Percentiles rank a stretch among this genome's conserved stretches.
Evolutionary conservation across 1,140 invertebrate species (phyloP).

Genomic region (Carcinoscorpius rotundicauda): DNA sequence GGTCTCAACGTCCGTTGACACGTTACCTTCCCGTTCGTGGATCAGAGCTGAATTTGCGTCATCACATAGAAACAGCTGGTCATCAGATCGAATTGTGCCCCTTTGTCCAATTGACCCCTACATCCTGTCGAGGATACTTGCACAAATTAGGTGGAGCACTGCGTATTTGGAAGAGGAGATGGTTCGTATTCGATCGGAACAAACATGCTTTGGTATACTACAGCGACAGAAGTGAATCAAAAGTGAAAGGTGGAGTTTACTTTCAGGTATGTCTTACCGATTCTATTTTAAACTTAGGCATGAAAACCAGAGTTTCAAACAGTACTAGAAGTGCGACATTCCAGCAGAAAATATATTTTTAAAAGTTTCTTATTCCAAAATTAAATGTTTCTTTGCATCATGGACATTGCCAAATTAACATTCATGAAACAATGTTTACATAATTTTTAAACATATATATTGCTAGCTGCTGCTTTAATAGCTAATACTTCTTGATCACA

Average conservation of each 20-base stretch:
- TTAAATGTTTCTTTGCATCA: too few relatives aligned
- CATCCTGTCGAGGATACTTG: slow-evolving; percentile 71
- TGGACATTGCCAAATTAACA: too few relatives aligned
- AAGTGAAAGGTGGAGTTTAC: slow-evolving; percentile 77
- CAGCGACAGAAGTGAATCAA: slow-evolving; percentile 74
- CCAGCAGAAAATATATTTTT: too few relatives aligned
- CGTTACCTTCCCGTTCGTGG: slow-evolving; percentile 78
- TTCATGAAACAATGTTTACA: too few relatives aligned
- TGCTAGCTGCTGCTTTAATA: too few relatives aligned
- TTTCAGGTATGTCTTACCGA: slow-evolving; percentile 53
- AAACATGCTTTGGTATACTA: slow-evolving; percentile 81
- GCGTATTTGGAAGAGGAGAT: slow-evolving; percentile 87
- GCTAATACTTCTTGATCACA: too few relatives aligned
- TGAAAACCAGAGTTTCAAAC: too few relatives aligned
- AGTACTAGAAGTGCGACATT: too few relatives aligned
- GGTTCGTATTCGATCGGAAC: slow-evolving; percentile 87
- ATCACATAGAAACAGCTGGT: slow-evolving; percentile 85
- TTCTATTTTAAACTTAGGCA: background rate
- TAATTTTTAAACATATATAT: too few relatives aligned
- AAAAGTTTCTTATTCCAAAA: too few relatives aligned
- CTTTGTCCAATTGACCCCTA: slow-evolving; percentile 65
- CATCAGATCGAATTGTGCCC: slow-evolving; percentile 84
- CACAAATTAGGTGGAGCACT: slow-evolving; percentile 78
- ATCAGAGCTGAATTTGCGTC: slow-evolving; percentile 69
- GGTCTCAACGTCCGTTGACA: slow-evolving; percentile 65